A percentile compares a stretch with the other conserved stretches of the same genome.
Conservation (phyloP, 2,113 vertebrate species). For the Gallinago jamesoni region DNA sequence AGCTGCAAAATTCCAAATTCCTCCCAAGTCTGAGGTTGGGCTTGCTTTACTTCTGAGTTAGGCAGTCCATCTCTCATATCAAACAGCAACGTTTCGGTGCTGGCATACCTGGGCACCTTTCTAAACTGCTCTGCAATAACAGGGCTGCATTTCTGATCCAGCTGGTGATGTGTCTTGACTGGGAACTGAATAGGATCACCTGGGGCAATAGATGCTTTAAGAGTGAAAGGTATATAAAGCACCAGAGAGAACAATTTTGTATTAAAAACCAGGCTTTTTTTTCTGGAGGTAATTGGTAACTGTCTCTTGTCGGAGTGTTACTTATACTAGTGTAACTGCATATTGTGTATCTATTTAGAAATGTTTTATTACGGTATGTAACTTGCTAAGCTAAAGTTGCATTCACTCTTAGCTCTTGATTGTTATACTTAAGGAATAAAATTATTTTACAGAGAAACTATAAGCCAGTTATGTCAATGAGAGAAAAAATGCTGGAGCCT, state of each 20-base stretch:
- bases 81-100: not conserved
- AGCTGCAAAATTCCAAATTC: not conserved
- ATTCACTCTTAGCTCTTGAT: not conserved
- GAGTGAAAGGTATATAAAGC: not conserved
- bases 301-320: not conserved
- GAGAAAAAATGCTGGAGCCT: not conserved
- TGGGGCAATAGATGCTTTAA: not conserved
- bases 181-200: not conserved
- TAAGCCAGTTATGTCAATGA: not conserved
- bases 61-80: not conserved
- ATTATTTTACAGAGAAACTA: not conserved
- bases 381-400: not conserved
- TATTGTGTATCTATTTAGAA: not conserved
- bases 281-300: not conserved
- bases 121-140: not conserved
- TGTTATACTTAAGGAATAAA: not conserved
- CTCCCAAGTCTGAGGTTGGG: not conserved
- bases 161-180: not conserved
- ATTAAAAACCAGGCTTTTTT: accelerated
- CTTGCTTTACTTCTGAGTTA: not conserved
- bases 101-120: not conserved
- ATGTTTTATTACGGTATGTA: not conserved
- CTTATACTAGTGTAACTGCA: not conserved
- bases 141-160: not conserved
- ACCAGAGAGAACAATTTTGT: not conserved